These are phyloP conservation scores for Porites lobata DNA, from an alignment of 92 coral and sea anemone genomes.

Conservation along the genomic window DNA sequence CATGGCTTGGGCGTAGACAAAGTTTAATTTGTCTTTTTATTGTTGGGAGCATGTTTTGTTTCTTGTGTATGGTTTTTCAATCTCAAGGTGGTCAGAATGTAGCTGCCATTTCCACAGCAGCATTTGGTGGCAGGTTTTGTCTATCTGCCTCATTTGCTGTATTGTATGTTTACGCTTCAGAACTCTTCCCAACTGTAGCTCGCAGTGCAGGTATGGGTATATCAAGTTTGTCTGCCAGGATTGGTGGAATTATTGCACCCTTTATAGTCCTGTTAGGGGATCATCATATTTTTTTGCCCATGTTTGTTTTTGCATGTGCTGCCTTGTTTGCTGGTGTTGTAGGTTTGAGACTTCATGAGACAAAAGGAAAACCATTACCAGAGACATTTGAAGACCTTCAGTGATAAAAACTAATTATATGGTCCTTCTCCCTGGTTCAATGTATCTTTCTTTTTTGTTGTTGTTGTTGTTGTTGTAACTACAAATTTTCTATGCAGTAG, in stretches of 20 bases:
- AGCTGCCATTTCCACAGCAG: slow-evolving; percentile 51
- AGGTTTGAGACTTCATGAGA: slow-evolving; percentile 85
- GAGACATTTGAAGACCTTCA: slow-evolving; percentile 89
- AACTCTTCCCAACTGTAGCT: slow-evolving; percentile 91
- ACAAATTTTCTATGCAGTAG: no score
- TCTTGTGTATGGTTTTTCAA: slow-evolving; percentile 68
- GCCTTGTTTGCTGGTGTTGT: slow-evolving; percentile 76
- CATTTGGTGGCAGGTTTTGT: slow-evolving; percentile 86
- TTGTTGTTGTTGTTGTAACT: no score
- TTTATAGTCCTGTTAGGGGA: slow-evolving; percentile 83
- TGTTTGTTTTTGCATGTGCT: slow-evolving; percentile 81
- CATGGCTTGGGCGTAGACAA: slow-evolving; percentile 79
- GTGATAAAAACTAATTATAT: no score
- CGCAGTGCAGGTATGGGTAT: slow-evolving; percentile 90
- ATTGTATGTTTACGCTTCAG: slow-evolving; percentile 82
- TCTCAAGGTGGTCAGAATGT: slow-evolving; percentile 43
- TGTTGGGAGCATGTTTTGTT: slow-evolving; percentile 76
- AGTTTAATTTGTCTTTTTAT: slow-evolving; percentile 78
- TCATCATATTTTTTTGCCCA: slow-evolving; percentile 72
- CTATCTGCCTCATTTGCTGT: slow-evolving; percentile 86
- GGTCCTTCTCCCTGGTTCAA: no score
- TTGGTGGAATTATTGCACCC: slow-evolving; percentile 86
- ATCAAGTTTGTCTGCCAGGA: slow-evolving; percentile 79
- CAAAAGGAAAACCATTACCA: slow-evolving; percentile 83
- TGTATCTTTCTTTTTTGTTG: no score